These are phyloP conservation scores for Pampusana beccarii DNA, from an alignment of 2,113 vertebrate species.

Conservation along the genomic window DNA sequence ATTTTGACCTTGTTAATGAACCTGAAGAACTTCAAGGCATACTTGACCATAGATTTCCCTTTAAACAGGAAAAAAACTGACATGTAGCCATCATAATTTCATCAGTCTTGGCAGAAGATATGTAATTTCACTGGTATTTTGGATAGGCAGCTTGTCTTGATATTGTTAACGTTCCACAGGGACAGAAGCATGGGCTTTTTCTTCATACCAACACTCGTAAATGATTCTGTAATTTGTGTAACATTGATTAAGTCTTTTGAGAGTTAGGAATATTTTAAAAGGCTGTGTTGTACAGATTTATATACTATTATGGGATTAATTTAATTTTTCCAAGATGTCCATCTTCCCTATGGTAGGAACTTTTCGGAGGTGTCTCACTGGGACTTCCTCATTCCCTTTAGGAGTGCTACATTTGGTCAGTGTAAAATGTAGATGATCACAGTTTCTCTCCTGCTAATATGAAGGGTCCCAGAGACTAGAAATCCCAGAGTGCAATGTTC, in stretches of 20 bases:
- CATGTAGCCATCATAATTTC: slow-evolving; percentile 15
- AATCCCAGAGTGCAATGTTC: neutral
- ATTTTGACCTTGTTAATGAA: slow-evolving; percentile 89
- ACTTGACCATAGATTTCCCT: slow-evolving; percentile 68
- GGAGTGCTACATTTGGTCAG: neutral
- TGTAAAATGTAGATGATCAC: neutral
- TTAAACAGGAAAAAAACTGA: slow-evolving; percentile 48
- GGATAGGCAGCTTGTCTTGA: slow-evolving; percentile 59
- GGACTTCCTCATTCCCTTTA: neutral
- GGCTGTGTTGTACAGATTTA: slow-evolving; percentile 63
- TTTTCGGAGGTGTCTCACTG: neutral
- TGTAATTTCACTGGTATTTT: slow-evolving; percentile 54
- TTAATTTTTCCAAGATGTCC: slow-evolving; percentile 68
- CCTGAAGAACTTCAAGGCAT: slow-evolving; percentile 78
- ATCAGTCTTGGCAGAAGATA: slow-evolving; percentile 36
- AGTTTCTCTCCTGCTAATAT: neutral
- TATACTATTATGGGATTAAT: slow-evolving; percentile 50
- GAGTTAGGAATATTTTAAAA: slow-evolving; percentile 61
- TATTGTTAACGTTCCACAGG: slow-evolving; percentile 59
- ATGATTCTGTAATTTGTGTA: slow-evolving; percentile 69
- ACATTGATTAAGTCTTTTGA: slow-evolving; percentile 60
- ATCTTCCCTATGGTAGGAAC: slow-evolving; percentile 55
- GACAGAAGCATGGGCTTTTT: slow-evolving; percentile 57
- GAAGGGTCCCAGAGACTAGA: neutral
- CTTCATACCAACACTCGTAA: slow-evolving; percentile 64